Conservation (phyloP, 2,888 invertebrate species). For the Campopleginae sp. region DNA sequence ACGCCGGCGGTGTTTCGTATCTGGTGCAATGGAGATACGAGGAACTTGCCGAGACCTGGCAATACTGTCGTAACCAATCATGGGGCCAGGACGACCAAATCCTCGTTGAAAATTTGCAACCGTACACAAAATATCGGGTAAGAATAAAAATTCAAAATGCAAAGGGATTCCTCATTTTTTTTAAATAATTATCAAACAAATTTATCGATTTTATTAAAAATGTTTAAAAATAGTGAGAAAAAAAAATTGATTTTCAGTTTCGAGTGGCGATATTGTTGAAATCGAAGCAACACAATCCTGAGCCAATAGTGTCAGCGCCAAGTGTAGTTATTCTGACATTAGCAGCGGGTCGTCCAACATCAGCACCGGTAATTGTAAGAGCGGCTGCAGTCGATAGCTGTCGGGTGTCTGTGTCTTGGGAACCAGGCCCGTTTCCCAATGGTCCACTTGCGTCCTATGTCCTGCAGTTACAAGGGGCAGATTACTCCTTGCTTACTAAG, state of each 20-base stretch:
- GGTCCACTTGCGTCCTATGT: constrained; percentile 95
- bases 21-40: constrained; percentile 92
- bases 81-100: constrained; percentile 89
- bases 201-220: background rate
- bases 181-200: constrained; percentile 8
- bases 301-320: constrained; percentile 90
- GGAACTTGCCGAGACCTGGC: constrained; percentile 90
- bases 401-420: constrained; percentile 95
- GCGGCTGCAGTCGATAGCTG: constrained; percentile 92
- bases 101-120: constrained; percentile 91
- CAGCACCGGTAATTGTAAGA: constrained; percentile 90
- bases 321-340: constrained; percentile 91
- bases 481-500: constrained; percentile 87
- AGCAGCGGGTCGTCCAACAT: constrained; percentile 90
- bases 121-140: constrained; percentile 96
- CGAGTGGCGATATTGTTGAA: constrained; percentile 92
- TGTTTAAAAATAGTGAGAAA: background rate
- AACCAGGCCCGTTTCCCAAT: constrained; percentile 93
- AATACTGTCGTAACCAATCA: constrained; percentile 91
- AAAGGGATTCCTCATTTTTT: background rate
- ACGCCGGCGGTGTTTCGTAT: constrained; percentile 85
- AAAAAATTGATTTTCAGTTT: constrained; percentile 87
- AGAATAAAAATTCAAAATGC: constrained; percentile 78
- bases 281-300: constrained; percentile 87
- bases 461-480: constrained; percentile 87